Percentiles rank a stretch among this genome's conserved stretches.
Evolutionary conservation across 1,140 invertebrate species (phyloP).

Genomic region (Anastatus disparis): DNA sequence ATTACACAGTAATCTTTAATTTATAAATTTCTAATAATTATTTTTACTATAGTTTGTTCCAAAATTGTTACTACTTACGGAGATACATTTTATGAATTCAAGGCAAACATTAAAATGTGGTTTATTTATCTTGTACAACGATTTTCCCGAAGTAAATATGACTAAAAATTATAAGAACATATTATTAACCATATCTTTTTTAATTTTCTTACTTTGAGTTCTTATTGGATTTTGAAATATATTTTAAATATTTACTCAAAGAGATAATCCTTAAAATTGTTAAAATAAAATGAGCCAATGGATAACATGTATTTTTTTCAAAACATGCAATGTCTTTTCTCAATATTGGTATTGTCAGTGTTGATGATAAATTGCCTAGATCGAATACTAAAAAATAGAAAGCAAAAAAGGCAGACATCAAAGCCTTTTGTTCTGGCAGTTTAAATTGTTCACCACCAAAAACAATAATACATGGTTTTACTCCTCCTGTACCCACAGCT

Average conservation of each 20-base stretch:
- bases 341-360: conserved; percentile 88
- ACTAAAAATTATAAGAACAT: no score
- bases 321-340: conserved; percentile 86
- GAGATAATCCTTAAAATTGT: conserved; percentile 86
- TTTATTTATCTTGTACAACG: conserved; percentile 79
- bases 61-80: conserved; percentile 71
- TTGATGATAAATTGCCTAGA: conserved; percentile 89
- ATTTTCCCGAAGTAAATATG: conserved; percentile 82
- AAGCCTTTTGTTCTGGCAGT: conserved; percentile 78
- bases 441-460: conserved; percentile 97
- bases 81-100: conserved; percentile 79
- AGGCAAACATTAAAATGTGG: conserved; percentile 86
- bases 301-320: conserved; percentile 83
- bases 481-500: conserved; percentile 93
- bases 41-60: no score
- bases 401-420: conserved; percentile 88
- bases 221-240: no score
- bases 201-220: no score
- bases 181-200: no score
- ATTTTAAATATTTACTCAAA: conserved; percentile 73
- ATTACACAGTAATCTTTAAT: neutral
- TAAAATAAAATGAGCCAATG: conserved; percentile 91
- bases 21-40: no score
- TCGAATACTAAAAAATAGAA: conserved; percentile 95
- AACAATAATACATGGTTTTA: conserved; percentile 96